These are phyloP conservation scores for Olivierus martensii DNA, from an alignment of 1,140 invertebrate genomes.

Conservation along the genomic window DNA sequence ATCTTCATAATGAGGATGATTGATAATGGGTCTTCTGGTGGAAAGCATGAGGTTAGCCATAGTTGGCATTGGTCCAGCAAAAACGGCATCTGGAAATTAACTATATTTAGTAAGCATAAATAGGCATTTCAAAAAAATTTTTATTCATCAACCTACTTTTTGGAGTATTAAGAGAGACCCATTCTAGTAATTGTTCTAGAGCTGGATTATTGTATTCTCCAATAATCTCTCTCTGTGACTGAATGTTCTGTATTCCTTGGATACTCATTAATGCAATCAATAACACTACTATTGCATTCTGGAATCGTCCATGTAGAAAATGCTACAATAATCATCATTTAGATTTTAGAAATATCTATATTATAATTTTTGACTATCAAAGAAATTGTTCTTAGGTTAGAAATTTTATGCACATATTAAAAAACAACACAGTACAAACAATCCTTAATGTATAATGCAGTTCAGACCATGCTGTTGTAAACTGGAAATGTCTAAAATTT, in stretches of 20 bases:
- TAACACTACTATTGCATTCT: background rate
- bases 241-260: conserved; percentile 24
- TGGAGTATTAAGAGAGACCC: conserved; percentile 48
- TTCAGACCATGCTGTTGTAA: too few species aligned
- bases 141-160: too few species aligned
- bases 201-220: conserved; percentile 54
- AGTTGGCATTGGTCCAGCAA: conserved; percentile 71
- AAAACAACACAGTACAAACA: too few species aligned
- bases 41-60: conserved; percentile 65
- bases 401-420: too few species aligned
- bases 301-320: background rate
- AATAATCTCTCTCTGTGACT: conserved; percentile 23
- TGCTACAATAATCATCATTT: too few species aligned
- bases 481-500: too few species aligned
- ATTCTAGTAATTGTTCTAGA: conserved; percentile 57
- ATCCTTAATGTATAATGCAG: too few species aligned
- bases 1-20: conserved; percentile 74
- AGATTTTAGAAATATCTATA: too few species aligned
- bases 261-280: conserved; percentile 19
- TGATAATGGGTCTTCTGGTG: conserved; percentile 56
- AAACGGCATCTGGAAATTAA: conserved; percentile 40
- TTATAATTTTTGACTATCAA: too few species aligned
- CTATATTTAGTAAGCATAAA: too few species aligned
- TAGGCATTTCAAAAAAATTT: background rate
- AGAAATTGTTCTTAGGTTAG: too few species aligned